Percentiles rank a stretch among this genome's conserved stretches.
Evolutionary conservation across 92 coral and sea anemone genomes (phyloP).

Genomic region (Epizoanthus rinbou): DNA sequence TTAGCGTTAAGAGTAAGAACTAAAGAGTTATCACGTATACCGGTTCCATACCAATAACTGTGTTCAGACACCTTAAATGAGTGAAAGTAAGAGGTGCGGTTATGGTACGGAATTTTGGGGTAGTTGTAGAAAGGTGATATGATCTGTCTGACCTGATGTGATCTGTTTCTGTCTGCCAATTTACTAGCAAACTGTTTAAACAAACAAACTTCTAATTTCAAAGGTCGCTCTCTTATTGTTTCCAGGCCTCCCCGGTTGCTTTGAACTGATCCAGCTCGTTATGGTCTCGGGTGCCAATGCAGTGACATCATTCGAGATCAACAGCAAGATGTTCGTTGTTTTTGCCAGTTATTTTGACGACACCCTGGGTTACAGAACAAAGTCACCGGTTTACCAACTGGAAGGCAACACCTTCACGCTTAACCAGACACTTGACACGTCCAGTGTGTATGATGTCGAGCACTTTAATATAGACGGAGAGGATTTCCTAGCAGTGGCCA

Average conservation of each 20-base stretch:
- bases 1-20: too few species aligned
- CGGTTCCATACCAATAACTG: too few species aligned
- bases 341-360: neutral
- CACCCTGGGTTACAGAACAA: neutral
- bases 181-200: too few species aligned
- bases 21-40: too few species aligned
- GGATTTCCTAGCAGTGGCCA: neutral
- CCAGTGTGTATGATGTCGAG: neutral
- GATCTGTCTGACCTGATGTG: too few species aligned
- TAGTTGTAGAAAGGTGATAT: too few species aligned
- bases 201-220: too few species aligned
- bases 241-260: neutral
- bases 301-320: neutral
- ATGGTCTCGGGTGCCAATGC: neutral
- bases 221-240: neutral
- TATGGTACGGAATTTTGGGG: too few species aligned
- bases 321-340: neutral
- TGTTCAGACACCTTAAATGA: too few species aligned
- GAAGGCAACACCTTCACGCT: neutral
- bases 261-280: neutral
- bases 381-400: neutral
- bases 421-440: neutral
- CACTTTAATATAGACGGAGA: neutral
- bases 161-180: too few species aligned
- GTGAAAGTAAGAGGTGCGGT: too few species aligned